phyloP scores from a whole-genome alignment of 2,888 invertebrate genomes.

The Hypomecis atomaria region DNA sequence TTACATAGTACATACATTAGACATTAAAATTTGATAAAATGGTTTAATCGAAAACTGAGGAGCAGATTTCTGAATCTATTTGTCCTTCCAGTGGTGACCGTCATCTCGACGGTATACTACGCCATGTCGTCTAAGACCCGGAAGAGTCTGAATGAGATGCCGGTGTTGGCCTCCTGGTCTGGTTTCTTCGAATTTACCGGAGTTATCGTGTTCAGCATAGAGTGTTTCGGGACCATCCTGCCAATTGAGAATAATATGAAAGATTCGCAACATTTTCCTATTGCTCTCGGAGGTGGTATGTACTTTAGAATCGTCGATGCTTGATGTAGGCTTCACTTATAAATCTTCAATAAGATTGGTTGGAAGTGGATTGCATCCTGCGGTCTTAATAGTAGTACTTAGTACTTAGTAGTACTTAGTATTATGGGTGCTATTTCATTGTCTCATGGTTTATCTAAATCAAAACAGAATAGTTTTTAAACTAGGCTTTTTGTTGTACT shows the following conservation, averaged over 20 bases:
- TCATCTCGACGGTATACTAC: conserved; percentile 71
- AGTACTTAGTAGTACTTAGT: no score
- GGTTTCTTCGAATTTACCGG: conserved; percentile 84
- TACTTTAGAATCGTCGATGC: neutral
- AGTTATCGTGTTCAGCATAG: conserved; percentile 85
- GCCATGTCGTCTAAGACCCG: conserved; percentile 58
- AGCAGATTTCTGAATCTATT: neutral
- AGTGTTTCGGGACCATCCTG: conserved; percentile 75
- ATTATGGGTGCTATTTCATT: no score
- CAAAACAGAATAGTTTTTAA: no score
- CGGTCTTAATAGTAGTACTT: no score
- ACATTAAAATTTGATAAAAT: no score
- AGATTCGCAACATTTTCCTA: conserved; percentile 66
- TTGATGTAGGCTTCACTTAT: no score
- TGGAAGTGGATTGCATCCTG: no score
- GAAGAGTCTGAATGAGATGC: conserved; percentile 58
- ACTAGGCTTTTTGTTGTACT: no score
- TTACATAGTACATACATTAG: no score
- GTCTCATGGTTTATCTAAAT: no score
- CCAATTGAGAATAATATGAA: conserved; percentile 79
- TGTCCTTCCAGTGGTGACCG: conserved; percentile 67
- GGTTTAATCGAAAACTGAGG: no score
- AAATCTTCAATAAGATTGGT: no score
- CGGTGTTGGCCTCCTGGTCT: conserved; percentile 64
- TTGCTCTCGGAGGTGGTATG: conserved; percentile 67